Evolutionary conservation across 2,113 vertebrate species (phyloP).

Genomic region (Pogona vitticeps): DNA sequence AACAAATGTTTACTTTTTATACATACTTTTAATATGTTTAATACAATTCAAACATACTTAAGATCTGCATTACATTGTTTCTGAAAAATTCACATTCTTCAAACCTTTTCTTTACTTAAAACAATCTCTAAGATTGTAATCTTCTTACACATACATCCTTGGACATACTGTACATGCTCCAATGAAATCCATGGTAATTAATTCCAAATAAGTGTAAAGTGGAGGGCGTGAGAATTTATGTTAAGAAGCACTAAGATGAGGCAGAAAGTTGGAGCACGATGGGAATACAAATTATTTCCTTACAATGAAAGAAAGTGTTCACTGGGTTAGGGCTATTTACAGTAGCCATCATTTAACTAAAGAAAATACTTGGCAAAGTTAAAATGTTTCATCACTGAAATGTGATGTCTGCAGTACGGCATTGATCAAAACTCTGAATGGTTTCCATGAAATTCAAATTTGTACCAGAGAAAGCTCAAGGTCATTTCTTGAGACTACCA

Average conservation of each 20-base stretch:
- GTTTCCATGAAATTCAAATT: background rate
- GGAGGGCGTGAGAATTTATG: slow-evolving; percentile 9
- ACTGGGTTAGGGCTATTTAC: background rate
- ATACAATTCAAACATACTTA: background rate
- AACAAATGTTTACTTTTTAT: background rate
- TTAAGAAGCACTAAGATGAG: background rate
- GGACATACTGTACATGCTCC: background rate
- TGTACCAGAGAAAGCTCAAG: slow-evolving; percentile 33
- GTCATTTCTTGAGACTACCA: slow-evolving; percentile 47
- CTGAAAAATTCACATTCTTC: background rate
- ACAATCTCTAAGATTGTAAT: background rate
- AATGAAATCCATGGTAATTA: slow-evolving; percentile 15
- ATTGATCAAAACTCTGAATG: slow-evolving; percentile 5
- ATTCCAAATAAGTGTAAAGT: slow-evolving; percentile 2
- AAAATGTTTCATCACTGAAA: background rate
- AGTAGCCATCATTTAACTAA: background rate
- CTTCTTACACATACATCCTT: background rate
- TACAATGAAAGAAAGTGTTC: background rate
- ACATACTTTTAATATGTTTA: background rate
- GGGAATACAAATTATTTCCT: slow-evolving; percentile 26
- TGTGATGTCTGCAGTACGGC: background rate
- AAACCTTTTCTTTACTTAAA: background rate
- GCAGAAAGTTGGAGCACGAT: background rate
- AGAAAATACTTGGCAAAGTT: background rate
- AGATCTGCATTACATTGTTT: background rate